Evolutionary conservation across 2,888 invertebrate genomes (phyloP).

Genomic region (Antheraea assamensis): DNA sequence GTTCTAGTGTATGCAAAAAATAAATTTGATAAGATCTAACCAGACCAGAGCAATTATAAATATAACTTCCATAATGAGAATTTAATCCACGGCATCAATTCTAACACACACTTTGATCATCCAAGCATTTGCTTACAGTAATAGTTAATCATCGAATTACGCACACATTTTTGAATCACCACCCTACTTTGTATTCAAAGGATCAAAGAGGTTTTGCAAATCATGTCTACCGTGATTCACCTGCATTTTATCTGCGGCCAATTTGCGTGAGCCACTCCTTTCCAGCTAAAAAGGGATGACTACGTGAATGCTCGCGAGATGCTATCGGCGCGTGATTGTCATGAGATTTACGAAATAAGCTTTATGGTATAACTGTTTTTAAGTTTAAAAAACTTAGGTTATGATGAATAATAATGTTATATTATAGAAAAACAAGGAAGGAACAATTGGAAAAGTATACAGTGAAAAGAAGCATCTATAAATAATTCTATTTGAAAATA

Average conservation of each 20-base stretch:
- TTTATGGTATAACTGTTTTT: slow-evolving; percentile 30
- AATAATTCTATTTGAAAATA: too few species aligned
- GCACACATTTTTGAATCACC: slow-evolving; percentile 49
- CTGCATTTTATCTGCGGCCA: slow-evolving; percentile 49
- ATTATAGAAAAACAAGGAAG: not conserved
- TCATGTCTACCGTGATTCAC: slow-evolving; percentile 69
- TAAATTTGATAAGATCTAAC: not conserved
- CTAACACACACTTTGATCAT: not conserved
- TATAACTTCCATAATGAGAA: not conserved
- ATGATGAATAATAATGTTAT: slow-evolving; percentile 20
- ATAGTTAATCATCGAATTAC: slow-evolving; percentile 24
- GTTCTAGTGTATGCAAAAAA: not conserved
- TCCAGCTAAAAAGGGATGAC: slow-evolving; percentile 51
- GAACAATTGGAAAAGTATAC: not conserved
- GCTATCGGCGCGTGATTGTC: slow-evolving; percentile 50
- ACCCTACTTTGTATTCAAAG: slow-evolving; percentile 66
- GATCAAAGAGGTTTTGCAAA: slow-evolving; percentile 65
- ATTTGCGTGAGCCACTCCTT: slow-evolving; percentile 50
- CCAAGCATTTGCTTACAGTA: not conserved
- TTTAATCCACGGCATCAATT: not conserved
- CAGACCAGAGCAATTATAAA: not conserved
- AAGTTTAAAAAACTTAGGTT: not conserved
- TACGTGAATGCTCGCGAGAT: slow-evolving; percentile 50
- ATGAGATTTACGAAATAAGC: slow-evolving; percentile 34
- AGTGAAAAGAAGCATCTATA: too few species aligned